Base-by-base conservation (phyloP, 2,113 vertebrate genomes). In the Falcunculus frontatus region DNA sequence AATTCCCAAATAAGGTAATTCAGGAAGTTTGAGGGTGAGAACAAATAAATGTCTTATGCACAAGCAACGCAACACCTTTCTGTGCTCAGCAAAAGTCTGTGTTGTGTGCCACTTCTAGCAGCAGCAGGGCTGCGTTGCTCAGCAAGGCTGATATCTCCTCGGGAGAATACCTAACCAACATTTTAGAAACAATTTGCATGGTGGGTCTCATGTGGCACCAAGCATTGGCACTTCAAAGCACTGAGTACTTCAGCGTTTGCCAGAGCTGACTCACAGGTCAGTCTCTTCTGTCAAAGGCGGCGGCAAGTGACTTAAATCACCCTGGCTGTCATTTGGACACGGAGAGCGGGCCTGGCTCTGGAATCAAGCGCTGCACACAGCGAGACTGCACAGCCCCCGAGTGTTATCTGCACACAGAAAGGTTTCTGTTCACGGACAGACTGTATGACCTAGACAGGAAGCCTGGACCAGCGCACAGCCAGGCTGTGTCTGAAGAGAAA, bases 151-250 rank as follows among this genome's bases (percentile, higher is more conserved):
- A 0, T 53, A 33, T 11, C 84, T 95, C 76, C 90, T 60, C 25
- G 30, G 77, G 9, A 62, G 9, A 33, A 64, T 49, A 80, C 56
- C 86, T 53, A 39, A 75, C 68, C 69, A 84, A 39, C 44, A 46
- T 62, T 96, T 93, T 93, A 96, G 95, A 93, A 95, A 77, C 87
- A 67, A 68, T 93, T 94, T 95, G 89, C 63, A 91, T 91, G 90
- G 68, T 74, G 65, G 73, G 55, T 90, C 65, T 96, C 86, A 84
- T 19, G 41, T 89, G 59, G 95, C 83, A 87, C 13, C 1, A 1
- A 68, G 77, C 7, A 3, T 8, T 93, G 84, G 52, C 49, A 88
- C 82, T 96, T 95, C 57, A 95, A 90, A 93, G 86, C 69, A 23
- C 62, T 3, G 62, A 91, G 78, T 32, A 8, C 60, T 88, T 78